phyloP scores from a whole-genome alignment of 2,888 invertebrate species.

The Herminia tarsipennalis region DNA sequence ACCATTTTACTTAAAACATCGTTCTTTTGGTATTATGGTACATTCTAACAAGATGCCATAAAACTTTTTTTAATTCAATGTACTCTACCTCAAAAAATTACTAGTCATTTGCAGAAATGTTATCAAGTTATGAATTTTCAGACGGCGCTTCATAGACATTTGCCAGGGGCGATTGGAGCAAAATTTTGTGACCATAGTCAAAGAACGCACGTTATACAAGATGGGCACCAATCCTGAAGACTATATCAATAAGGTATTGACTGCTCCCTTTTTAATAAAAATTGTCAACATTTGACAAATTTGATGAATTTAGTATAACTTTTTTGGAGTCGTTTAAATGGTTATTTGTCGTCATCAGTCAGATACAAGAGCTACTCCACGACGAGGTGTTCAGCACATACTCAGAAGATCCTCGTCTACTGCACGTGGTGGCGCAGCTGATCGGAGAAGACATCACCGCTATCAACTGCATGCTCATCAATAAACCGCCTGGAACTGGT shows the following conservation, averaged over 20 bases:
- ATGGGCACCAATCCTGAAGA: constrained; percentile 25
- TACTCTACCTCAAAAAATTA: no score
- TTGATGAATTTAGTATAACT: no score
- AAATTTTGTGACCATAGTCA: constrained; percentile 18
- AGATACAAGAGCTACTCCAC: constrained; percentile 90
- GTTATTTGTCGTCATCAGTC: no score
- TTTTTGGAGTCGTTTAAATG: no score
- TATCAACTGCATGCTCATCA: constrained; percentile 94
- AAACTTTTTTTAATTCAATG: no score
- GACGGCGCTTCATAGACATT: constrained; percentile 36
- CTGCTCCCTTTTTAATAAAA: no score
- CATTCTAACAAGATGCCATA: no score
- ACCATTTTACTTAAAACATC: background rate
- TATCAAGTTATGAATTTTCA: constrained; percentile 11
- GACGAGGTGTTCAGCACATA: constrained; percentile 90
- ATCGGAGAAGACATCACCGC: constrained; percentile 91
- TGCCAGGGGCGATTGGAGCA: constrained; percentile 24
- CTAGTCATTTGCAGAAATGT: background rate
- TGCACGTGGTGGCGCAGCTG: constrained; percentile 89
- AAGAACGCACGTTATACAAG: constrained; percentile 24
- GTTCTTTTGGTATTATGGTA: no score
- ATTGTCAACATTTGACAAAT: no score
- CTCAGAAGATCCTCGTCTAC: constrained; percentile 85
- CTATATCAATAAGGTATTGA: constrained; percentile 42
- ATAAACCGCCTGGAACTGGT: constrained; percentile 92